Evolutionary conservation across 2,888 invertebrate genomes (phyloP), one percentile per base, ranked within the genome.

Genomic region (Sicus ferrugineus): DNA sequence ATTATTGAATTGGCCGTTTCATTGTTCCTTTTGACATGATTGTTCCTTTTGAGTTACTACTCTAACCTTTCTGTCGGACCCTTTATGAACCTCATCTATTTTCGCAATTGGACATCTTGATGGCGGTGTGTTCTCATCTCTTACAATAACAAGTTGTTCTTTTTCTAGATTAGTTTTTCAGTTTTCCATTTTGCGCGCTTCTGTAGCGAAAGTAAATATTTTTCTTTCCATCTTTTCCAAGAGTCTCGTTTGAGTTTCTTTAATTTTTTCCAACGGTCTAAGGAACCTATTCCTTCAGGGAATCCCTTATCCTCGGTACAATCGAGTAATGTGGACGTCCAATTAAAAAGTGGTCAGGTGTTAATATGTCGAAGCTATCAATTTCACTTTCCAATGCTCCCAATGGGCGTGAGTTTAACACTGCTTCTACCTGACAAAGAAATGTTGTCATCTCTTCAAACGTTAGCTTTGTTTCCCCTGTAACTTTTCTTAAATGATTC

Each of bases 391-490:
- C n/a, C n/a, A n/a, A 23, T 23, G 58, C 58, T 14, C 26, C 19
- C 19, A 58, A 58, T 5, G 58, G 58, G n/a, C 52, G 52, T n/a
- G 52, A 52, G 23, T 21, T 52, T 19, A 52, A 19, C 5, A 52
- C 23, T 23, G 52, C 52, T 21, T 52, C 52, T 4, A 68, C 59
- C 50, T 68, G 68, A 23, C 38, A 50, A 68, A 34, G 28, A 1
- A 68, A 19, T 34, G 68, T 68, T 26, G 52, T 19, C 38, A 68
- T 52, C 38, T 68, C 61, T 38, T 68, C 68, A 62, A 34, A 62
- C n/a, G 68, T 52, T 11, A 62, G 19, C n/a, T 50, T 62, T 34
- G 38, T 9, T 14, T 9, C 7, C 14, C 38, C 9, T 9, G 38
- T 38, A 38, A 38, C 14, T 7, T 7, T n/a, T n/a, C n/a, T n/a